Conservation (phyloP, 2,113 vertebrate species). For the Sardina pilchardus region DNA sequence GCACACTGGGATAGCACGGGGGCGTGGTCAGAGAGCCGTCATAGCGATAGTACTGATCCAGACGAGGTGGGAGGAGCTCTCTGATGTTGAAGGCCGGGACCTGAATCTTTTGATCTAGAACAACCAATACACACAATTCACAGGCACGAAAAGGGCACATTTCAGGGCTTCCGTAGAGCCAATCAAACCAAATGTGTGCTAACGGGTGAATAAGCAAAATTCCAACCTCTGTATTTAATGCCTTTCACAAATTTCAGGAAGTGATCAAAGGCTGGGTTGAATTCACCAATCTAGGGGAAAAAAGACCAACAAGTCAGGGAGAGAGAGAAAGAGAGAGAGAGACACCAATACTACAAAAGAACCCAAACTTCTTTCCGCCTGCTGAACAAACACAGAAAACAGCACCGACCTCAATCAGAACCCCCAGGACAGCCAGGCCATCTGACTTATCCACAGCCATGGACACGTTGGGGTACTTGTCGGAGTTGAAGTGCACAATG, state of each 20-base stretch:
- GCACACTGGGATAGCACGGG: constrained; percentile 88
- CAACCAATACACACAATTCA: neutral
- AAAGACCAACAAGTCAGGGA: neutral
- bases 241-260: constrained; percentile 81
- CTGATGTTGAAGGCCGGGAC: constrained; percentile 83
- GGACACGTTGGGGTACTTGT: constrained; percentile 79
- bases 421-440: constrained; percentile 87
- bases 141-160: neutral
- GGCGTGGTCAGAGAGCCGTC: constrained; percentile 94
- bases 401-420: constrained; percentile 87
- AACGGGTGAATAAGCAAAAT: neutral
- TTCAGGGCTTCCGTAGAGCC: neutral
- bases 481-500: constrained; percentile 92
- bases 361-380: neutral
- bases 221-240: constrained; percentile 85
- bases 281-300: constrained; percentile 78
- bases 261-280: constrained; percentile 82
- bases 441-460: constrained; percentile 81
- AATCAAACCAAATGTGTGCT: neutral
- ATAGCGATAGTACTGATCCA: constrained; percentile 89
- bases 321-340: neutral
- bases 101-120: constrained; percentile 75
- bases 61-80: constrained; percentile 76
- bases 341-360: neutral
- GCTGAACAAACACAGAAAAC: neutral